These are phyloP conservation scores for Cydia splendana DNA, from an alignment of 1,140 invertebrate species.

Conservation along the genomic window DNA sequence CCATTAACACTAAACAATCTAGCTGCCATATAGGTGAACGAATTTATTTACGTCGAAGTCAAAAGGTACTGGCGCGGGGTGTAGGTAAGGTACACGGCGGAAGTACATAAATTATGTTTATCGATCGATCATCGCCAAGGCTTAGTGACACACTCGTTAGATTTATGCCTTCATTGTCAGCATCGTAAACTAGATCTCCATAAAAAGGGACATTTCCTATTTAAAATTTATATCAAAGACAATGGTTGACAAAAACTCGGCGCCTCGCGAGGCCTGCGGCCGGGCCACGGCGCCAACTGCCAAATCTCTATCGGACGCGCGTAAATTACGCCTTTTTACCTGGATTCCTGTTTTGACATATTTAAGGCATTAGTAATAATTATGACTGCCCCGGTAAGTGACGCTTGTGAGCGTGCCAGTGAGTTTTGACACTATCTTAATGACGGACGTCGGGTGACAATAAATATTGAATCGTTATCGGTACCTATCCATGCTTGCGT, in stretches of 20 bases:
- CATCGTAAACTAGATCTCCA: constrained; percentile 78
- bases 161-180: constrained; percentile 77
- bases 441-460: constrained; percentile 76
- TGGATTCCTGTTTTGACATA: constrained; percentile 80
- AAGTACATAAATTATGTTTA: constrained; percentile 79
- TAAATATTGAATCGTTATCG: constrained; percentile 78
- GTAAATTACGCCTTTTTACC: constrained; percentile 80
- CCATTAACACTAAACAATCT: neutral
- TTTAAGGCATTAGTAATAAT: constrained; percentile 80
- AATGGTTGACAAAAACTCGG: constrained; percentile 78
- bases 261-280: constrained; percentile 66
- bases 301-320: constrained; percentile 78
- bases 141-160: constrained; percentile 66
- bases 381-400: constrained; percentile 71
- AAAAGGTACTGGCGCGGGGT: constrained; percentile 52
- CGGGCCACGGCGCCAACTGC: constrained; percentile 74
- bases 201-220: constrained; percentile 79
- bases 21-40: constrained; percentile 34
- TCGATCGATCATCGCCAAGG: constrained; percentile 74
- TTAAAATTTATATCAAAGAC: constrained; percentile 80
- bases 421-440: constrained; percentile 80
- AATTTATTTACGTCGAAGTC: constrained; percentile 54
- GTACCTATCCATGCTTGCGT: constrained; percentile 61
- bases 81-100: constrained; percentile 51
- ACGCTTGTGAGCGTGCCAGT: constrained; percentile 63